These are phyloP conservation scores for Athalia circularis DNA, from an alignment of 2,888 invertebrate species.

Conservation along the genomic window DNA sequence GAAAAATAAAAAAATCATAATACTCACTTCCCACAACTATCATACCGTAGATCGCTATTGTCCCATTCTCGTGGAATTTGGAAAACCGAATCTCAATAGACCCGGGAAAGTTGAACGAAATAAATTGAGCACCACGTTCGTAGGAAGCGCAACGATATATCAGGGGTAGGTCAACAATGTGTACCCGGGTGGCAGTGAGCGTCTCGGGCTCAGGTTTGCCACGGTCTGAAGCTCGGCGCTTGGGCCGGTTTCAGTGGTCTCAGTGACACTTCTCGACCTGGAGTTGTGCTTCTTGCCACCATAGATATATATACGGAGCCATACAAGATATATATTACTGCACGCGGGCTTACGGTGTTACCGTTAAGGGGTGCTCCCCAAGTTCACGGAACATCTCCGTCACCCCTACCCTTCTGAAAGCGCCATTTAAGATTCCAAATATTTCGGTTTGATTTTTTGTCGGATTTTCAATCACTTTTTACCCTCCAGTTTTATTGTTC, in stretches of 20 bases:
- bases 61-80: too few relatives aligned
- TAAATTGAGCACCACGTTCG: constrained; percentile 39
- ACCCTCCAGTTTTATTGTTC: background rate
- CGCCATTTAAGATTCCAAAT: background rate
- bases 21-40: too few relatives aligned
- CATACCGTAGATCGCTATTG: too few relatives aligned
- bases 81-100: background rate
- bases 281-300: constrained; percentile 67
- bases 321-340: constrained; percentile 65
- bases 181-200: constrained; percentile 66
- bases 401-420: background rate
- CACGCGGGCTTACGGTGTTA: constrained; percentile 44
- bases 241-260: constrained; percentile 55
- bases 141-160: constrained; percentile 64
- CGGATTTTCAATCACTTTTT: background rate
- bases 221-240: constrained; percentile 62
- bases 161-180: constrained; percentile 70
- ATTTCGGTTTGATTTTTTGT: background rate
- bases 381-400: background rate
- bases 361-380: constrained; percentile 36
- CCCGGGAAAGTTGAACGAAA: constrained; percentile 21
- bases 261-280: constrained; percentile 67
- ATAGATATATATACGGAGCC: constrained; percentile 54
- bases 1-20: too few relatives aligned
- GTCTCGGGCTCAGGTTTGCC: constrained; percentile 49